A percentile compares a stretch with the other conserved stretches of the same genome.
Conservation (phyloP, 2,888 invertebrate species). For the Ectropis crepuscularia region DNA sequence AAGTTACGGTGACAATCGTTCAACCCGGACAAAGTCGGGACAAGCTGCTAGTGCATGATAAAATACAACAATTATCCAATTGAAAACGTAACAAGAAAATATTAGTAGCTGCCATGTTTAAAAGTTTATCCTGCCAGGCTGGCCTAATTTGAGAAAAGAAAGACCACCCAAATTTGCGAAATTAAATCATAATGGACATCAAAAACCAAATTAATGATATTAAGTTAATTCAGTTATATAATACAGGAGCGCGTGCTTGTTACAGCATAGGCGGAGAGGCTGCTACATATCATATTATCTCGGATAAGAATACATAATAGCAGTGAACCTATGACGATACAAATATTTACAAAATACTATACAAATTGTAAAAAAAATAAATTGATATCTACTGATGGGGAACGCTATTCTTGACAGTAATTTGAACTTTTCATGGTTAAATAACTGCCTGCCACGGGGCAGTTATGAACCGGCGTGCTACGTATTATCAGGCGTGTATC, state of each 20-base stretch:
- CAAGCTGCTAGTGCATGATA: not conserved
- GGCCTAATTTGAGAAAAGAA: conserved; percentile 23
- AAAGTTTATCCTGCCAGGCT: conserved; percentile 7
- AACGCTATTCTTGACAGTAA: no score
- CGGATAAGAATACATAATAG: not conserved
- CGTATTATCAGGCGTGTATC: no score
- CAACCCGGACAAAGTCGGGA: no score
- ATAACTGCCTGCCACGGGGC: no score
- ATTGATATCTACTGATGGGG: no score
- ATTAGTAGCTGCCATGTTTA: not conserved
- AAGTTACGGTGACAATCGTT: no score
- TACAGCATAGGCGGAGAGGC: conserved; percentile 19
- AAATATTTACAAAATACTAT: no score
- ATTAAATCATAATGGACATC: conserved; percentile 44
- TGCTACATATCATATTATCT: not conserved
- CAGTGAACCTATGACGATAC: not conserved
- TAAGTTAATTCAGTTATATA: conserved; percentile 39
- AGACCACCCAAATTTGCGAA: conserved; percentile 52
- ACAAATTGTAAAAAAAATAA: no score
- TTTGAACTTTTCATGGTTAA: no score
- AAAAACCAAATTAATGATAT: conserved; percentile 31
- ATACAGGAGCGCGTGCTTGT: conserved; percentile 38
- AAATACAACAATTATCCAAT: not conserved
- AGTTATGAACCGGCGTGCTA: no score
- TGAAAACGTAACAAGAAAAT: not conserved